Percentiles rank a stretch among this genome's conserved stretches.
Evolutionary conservation across 2,888 invertebrate genomes (phyloP).

Genomic region (Tuta absoluta): DNA sequence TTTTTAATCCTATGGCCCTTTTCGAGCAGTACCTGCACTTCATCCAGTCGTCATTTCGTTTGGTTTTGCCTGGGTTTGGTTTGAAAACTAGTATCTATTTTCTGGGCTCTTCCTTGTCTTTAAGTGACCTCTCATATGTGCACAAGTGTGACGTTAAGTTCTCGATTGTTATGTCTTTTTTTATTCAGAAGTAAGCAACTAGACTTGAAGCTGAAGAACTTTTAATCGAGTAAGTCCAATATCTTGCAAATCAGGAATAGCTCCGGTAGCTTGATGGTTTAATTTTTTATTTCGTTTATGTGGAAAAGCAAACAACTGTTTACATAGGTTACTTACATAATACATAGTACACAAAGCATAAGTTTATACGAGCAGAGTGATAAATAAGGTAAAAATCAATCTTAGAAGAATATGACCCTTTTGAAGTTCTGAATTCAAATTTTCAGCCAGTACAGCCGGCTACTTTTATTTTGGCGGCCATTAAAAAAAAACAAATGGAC

Average conservation of each 20-base stretch:
- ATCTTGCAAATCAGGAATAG: background rate
- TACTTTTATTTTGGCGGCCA: too few relatives aligned
- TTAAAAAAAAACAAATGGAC: too few relatives aligned
- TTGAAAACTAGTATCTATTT: background rate
- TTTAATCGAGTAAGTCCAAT: background rate
- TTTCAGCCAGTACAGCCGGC: too few relatives aligned
- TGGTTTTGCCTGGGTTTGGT: background rate
- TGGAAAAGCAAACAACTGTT: too few relatives aligned
- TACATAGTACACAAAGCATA: too few relatives aligned
- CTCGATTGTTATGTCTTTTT: slow-evolving; percentile 21
- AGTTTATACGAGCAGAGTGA: too few relatives aligned
- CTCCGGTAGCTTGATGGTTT: background rate
- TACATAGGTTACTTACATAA: too few relatives aligned
- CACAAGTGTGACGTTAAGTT: slow-evolving; percentile 24
- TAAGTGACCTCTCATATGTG: slow-evolving; percentile 22
- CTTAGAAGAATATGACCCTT: too few relatives aligned
- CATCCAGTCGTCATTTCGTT: background rate
- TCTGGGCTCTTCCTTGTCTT: background rate
- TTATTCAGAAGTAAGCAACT: background rate
- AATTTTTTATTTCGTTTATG: too few relatives aligned
- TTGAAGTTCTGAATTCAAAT: too few relatives aligned
- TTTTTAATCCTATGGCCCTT: background rate
- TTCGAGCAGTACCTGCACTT: slow-evolving; percentile 8
- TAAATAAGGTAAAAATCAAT: too few relatives aligned
- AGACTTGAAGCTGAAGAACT: background rate